These are phyloP conservation scores for Phyllotreta striolata DNA, from an alignment of 2,888 invertebrate species.

Conservation along the genomic window DNA sequence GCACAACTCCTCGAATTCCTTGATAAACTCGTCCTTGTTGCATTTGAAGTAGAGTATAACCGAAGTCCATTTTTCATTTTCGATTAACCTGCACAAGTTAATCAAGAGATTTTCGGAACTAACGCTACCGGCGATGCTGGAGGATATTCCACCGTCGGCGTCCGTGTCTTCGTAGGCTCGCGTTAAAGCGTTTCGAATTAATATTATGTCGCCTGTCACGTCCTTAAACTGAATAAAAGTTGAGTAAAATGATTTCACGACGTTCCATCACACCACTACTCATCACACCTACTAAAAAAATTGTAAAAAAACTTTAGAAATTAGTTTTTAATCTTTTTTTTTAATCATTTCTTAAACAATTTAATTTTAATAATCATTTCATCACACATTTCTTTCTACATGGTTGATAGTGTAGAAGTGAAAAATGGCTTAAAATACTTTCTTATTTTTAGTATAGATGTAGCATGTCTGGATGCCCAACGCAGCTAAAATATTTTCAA, in stretches of 20 bases:
- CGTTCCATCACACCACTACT: neutral
- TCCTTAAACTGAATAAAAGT: conserved; percentile 66
- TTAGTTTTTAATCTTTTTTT: no score
- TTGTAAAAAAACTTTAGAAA: no score
- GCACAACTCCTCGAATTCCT: conserved; percentile 60
- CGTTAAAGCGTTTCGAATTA: conserved; percentile 67
- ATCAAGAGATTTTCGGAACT: conserved; percentile 59
- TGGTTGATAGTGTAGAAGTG: no score
- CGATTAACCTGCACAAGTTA: conserved; percentile 64
- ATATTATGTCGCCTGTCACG: conserved; percentile 68
- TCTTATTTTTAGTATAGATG: no score
- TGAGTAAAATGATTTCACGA: neutral
- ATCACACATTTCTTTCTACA: no score
- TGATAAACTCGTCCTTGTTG: conserved; percentile 66
- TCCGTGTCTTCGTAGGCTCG: conserved; percentile 70
- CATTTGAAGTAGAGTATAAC: conserved; percentile 73
- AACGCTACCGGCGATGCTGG: conserved; percentile 62
- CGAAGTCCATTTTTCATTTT: conserved; percentile 73
- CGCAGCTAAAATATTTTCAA: no score
- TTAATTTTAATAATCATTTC: no score
- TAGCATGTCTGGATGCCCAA: no score
- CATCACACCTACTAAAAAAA: no score
- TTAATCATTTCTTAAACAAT: no score
- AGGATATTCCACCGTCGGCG: conserved; percentile 72
- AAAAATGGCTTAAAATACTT: no score